Conservation (phyloP, 2,888 invertebrate genomes). For the Tinea semifulvella region DNA sequence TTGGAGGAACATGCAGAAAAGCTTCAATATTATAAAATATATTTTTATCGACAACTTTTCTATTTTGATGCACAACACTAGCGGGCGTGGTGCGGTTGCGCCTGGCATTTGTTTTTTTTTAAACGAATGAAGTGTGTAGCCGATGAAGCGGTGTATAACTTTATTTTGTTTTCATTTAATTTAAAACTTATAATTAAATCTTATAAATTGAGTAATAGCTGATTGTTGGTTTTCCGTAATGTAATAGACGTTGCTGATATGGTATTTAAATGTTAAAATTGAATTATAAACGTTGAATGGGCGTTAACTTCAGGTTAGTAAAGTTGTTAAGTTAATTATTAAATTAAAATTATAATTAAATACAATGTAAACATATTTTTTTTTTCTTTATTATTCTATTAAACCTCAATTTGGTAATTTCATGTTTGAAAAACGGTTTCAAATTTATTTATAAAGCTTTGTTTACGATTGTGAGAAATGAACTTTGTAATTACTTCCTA, state of each 20-base stretch:
- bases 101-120: slow-evolving; percentile 7
- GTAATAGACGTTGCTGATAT: background rate
- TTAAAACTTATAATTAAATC: background rate
- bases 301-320: slow-evolving; percentile 60
- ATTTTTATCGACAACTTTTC: no score
- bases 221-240: background rate
- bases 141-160: background rate
- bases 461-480: no score
- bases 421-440: background rate
- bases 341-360: slow-evolving; percentile 32
- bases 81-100: slow-evolving; percentile 38
- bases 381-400: background rate
- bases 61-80: slow-evolving; percentile 1
- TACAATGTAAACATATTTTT: background rate
- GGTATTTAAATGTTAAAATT: background rate
- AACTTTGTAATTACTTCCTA: no score
- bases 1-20: no score
- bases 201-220: background rate
- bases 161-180: background rate
- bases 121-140: background rate
- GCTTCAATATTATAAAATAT: no score
- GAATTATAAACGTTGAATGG: slow-evolving; percentile 40
- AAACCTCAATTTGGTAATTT: background rate
- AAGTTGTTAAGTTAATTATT: slow-evolving; percentile 47
- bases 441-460: background rate